These are phyloP conservation scores for Dryadula phaetusa DNA, from an alignment of 2,888 invertebrate genomes.

Conservation along the genomic window DNA sequence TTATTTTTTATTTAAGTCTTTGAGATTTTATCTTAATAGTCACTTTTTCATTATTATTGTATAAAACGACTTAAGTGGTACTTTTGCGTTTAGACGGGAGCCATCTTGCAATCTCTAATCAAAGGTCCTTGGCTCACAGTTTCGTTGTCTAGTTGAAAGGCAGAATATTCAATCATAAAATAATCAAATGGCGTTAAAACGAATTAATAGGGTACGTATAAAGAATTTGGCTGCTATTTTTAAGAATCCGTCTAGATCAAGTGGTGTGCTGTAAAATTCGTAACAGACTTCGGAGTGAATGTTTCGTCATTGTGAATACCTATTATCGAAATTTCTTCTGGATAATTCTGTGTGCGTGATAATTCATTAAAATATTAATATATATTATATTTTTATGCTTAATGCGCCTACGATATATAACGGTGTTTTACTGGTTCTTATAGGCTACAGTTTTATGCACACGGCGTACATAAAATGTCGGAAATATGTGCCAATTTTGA, in stretches of 20 bases:
- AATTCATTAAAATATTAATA: constrained; percentile 46
- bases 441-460: constrained; percentile 81
- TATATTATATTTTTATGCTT: constrained; percentile 19
- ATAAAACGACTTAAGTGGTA: constrained; percentile 88
- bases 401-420: constrained; percentile 51
- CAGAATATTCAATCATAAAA: constrained; percentile 89
- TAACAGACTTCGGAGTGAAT: constrained; percentile 82
- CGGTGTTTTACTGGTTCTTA: constrained; percentile 69
- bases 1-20: constrained; percentile 74
- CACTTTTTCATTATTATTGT: constrained; percentile 68
- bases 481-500: constrained; percentile 83
- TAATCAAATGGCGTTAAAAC: constrained; percentile 97
- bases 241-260: constrained; percentile 53
- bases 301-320: constrained; percentile 87
- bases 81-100: constrained; percentile 91
- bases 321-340: constrained; percentile 85
- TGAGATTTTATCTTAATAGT: constrained; percentile 64
- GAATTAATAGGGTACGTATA: constrained; percentile 96
- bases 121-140: constrained; percentile 93
- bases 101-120: constrained; percentile 95
- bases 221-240: constrained; percentile 61
- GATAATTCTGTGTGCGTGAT: constrained; percentile 78
- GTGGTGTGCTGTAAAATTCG: constrained; percentile 73
- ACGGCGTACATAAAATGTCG: constrained; percentile 85
- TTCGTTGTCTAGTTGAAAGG: constrained; percentile 92